phyloP scores from a whole-genome alignment of 2,797 vertebrate genomes.

The Rallus crepitans region DNA sequence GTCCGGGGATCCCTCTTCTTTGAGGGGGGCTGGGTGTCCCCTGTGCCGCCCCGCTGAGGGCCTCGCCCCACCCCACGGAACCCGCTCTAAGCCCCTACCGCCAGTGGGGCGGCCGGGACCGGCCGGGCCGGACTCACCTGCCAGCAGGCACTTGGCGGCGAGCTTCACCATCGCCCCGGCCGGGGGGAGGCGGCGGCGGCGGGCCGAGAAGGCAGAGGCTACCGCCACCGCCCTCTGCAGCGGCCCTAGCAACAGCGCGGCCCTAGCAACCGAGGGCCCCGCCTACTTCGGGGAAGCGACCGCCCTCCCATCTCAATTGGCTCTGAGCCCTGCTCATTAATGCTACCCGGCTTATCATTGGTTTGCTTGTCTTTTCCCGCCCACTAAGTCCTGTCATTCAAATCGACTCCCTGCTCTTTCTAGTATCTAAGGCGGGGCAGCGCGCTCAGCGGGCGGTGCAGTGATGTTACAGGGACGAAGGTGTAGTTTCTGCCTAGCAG shows the following conservation, averaged over 20 bases:
- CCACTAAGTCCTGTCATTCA: background rate
- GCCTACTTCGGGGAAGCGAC: rapidly evolving
- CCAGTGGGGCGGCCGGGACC: background rate
- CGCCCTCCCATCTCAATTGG: background rate
- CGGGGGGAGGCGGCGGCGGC: no score
- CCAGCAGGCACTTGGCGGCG: slow-evolving; percentile 81
- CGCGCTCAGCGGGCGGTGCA: rapidly evolving
- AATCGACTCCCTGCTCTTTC: rapidly evolving
- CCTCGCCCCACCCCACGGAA: background rate
- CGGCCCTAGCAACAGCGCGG: slow-evolving; percentile 20
- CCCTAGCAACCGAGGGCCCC: slow-evolving; percentile 32
- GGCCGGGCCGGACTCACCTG: slow-evolving; percentile 74
- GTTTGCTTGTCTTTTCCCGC: rapidly evolving
- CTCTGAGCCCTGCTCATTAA: background rate
- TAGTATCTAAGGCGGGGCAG: background rate
- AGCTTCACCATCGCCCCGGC: slow-evolving; percentile 79
- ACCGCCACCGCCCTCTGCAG: rapidly evolving
- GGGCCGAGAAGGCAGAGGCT: rapidly evolving
- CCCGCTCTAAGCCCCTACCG: background rate
- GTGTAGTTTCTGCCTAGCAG: background rate
- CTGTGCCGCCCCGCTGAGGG: background rate
- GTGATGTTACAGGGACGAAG: rapidly evolving
- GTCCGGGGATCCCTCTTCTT: background rate
- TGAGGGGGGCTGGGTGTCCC: background rate
- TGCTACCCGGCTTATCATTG: rapidly evolving